These are phyloP conservation scores for Lypha dubia DNA, from an alignment of 2,888 invertebrate genomes.

Conservation along the genomic window DNA sequence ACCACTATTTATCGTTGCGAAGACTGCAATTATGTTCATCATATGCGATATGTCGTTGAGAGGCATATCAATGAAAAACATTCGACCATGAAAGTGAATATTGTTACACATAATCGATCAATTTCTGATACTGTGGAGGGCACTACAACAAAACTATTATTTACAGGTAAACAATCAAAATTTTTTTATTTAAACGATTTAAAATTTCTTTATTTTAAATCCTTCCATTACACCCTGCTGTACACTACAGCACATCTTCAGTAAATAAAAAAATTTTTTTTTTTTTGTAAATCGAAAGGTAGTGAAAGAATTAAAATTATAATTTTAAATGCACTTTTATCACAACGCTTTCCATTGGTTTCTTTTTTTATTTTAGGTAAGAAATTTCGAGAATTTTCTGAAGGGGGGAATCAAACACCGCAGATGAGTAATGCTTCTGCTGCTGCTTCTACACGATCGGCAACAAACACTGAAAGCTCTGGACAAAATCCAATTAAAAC, in stretches of 20 bases:
- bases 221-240: too few species aligned
- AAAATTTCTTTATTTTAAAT: neutral
- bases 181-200: neutral
- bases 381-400: conserved; percentile 65
- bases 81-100: conserved; percentile 67
- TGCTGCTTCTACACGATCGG: conserved; percentile 13
- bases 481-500: neutral
- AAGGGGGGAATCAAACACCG: conserved; percentile 12
- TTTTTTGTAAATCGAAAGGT: too few species aligned
- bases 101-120: conserved; percentile 75
- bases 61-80: conserved; percentile 84
- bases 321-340: too few species aligned
- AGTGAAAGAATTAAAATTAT: too few species aligned
- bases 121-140: conserved; percentile 25
- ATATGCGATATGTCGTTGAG: conserved; percentile 86
- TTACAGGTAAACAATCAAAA: conserved; percentile 62
- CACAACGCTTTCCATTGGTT: too few species aligned
- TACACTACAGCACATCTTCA: too few species aligned
- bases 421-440: neutral
- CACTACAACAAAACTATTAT: conserved; percentile 57
- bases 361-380: conserved; percentile 49
- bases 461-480: conserved; percentile 36
- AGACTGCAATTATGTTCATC: conserved; percentile 87
- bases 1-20: conserved; percentile 89
- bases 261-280: too few species aligned